Base-by-base conservation (phyloP, 2,797 vertebrate genomes). In the Sorex maritimensis region DNA sequence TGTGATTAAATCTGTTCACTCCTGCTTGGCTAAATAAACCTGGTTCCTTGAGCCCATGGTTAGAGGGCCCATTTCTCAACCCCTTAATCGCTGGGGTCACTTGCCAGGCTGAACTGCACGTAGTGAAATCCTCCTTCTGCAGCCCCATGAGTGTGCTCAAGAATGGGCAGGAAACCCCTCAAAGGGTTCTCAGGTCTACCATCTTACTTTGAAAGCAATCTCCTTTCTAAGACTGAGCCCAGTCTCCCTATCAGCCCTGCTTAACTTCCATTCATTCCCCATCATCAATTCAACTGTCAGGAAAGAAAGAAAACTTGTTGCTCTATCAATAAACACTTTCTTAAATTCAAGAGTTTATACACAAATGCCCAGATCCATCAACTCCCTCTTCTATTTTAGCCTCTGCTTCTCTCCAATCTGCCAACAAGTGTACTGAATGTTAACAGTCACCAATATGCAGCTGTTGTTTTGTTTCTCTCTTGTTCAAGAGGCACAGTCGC, bases 1-100 rank as follows among this genome's bases (percentile, higher is more conserved):
- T 86, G 21, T 86, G 74, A 96, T 81, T 95, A 95, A 90, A 90
- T 78, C 80, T 82, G 74, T 19, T 12, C 30, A 13, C 71, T 28
- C 55, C 77, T 90, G 92, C 75, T 94, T 86, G 91, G 77, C 80
- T 94, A 95, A 95, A 95, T 90, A 95, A 94, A 89, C 92, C 26
- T 41, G 86, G 81, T 69, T 90, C 34, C 91, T 55, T 77, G 71
- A 85, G 82, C 52, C 83, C 69, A 46, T 58, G 74, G 87, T 91
- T 89, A 91, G 84, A 68, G 28, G 90, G 49, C 74, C 72, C 80
- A 26, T 93, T 79, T 94, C 91, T 77, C 94, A 94, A 95, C 86
- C 88, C 88, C 94, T 90, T 75, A 72, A 95, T 90, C 88, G 88
- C 52, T 19, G 55, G 82, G 63, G 91, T 86, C 41, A 10, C 86